phyloP scores from a whole-genome alignment of 2,797 vertebrate species.

The Tapera naevia region DNA sequence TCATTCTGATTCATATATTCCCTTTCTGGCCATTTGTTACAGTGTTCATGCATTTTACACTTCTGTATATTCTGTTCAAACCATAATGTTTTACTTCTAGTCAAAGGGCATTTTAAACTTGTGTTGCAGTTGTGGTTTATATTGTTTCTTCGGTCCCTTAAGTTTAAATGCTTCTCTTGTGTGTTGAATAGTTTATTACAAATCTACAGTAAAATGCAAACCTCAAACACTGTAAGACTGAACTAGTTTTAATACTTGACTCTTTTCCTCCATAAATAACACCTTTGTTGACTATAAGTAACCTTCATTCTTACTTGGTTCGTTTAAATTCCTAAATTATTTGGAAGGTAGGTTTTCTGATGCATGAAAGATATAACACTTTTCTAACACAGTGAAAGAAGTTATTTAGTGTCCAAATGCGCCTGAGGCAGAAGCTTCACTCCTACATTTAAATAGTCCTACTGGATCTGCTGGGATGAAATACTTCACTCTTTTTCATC shows the following conservation, averaged over 20 bases:
- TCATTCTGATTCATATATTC: slow-evolving; percentile 35
- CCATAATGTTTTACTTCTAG: slow-evolving; percentile 37
- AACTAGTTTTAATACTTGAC: neutral
- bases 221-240: neutral
- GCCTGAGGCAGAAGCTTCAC: neutral
- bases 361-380: neutral
- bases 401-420: neutral
- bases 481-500: neutral
- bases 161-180: slow-evolving; percentile 18
- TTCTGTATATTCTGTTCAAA: slow-evolving; percentile 14
- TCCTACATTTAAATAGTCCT: neutral
- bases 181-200: neutral
- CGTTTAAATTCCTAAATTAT: neutral
- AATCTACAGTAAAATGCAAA: slow-evolving; percentile 1
- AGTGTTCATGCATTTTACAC: slow-evolving; percentile 15
- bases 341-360: neutral
- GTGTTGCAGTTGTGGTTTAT: neutral
- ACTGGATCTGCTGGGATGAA: neutral
- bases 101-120: neutral
- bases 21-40: slow-evolving; percentile 7
- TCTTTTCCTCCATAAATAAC: neutral
- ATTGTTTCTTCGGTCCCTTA: neutral
- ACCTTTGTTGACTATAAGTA: neutral
- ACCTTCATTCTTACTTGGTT: neutral
- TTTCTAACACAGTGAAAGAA: neutral